Percentiles rank a stretch among this genome's conserved stretches.
Conservation (phyloP, 1,140 invertebrate genomes). For the Oncopeltus fasciatus region DNA sequence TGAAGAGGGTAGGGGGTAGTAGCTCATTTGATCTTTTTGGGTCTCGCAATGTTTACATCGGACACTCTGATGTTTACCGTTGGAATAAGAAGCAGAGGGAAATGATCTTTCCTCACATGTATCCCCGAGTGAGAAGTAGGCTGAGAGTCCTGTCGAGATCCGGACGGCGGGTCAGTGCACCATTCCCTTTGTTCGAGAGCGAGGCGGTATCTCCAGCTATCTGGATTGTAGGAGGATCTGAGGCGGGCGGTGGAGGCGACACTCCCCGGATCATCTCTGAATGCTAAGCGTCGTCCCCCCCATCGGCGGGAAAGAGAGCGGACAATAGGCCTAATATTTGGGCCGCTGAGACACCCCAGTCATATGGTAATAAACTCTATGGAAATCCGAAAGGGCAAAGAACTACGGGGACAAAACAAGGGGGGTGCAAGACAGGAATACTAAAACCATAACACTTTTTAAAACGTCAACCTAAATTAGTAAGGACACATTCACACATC, state of each 20-base stretch:
- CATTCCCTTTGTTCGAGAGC: not conserved
- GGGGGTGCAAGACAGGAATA: not conserved
- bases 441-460: constrained; percentile 6
- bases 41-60: too few species aligned
- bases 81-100: too few species aligned
- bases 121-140: too few species aligned
- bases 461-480: constrained; percentile 7
- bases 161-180: not conserved
- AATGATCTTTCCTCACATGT: too few species aligned
- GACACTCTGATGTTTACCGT: too few species aligned
- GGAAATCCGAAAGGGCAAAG: constrained; percentile 6
- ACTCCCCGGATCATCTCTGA: not conserved
- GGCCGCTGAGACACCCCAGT: not conserved
- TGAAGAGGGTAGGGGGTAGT: too few species aligned
- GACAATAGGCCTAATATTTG: constrained; percentile 6
- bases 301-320: not conserved
- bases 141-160: not conserved
- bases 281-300: too few species aligned
- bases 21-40: too few species aligned
- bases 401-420: constrained; percentile 5
- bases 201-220: too few species aligned
- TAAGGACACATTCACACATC: constrained; percentile 5
- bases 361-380: not conserved
- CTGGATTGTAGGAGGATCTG: not conserved
- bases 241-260: too few species aligned